A percentile compares a stretch with the other conserved stretches of the same genome.
Conservation (phyloP, 2,797 vertebrate species). For the Hafferia zeledoni region DNA sequence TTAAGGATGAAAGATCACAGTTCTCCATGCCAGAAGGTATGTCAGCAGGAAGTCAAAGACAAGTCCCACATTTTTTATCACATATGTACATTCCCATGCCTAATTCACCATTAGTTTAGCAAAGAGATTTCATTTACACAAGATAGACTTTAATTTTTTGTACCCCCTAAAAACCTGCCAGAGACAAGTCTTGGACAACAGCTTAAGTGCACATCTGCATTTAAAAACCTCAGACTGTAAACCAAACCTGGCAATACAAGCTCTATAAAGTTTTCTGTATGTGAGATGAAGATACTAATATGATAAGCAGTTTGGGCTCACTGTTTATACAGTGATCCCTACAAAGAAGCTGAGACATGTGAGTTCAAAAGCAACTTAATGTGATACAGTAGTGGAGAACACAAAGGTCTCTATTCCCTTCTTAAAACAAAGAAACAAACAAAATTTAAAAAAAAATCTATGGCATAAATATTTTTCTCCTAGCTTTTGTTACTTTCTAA, state of each 20-base stretch:
- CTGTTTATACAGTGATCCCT: neutral
- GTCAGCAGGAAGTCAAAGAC: neutral
- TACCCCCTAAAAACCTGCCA: neutral
- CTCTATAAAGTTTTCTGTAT: neutral
- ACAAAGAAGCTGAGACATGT: neutral
- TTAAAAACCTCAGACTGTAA: neutral
- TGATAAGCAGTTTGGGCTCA: neutral
- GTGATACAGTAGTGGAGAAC: neutral
- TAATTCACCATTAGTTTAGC: neutral
- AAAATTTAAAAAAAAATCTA: neutral
- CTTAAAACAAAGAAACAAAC: neutral
- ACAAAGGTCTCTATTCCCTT: neutral
- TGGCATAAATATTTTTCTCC: neutral
- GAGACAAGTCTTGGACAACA: neutral
- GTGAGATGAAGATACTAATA: neutral
- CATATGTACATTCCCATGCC: neutral
- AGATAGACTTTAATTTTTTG: rapidly evolving
- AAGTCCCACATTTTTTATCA: neutral
- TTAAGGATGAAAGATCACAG: neutral
- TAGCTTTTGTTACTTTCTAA: neutral
- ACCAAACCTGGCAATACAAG: neutral
- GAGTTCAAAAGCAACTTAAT: neutral
- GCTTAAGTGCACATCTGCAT: neutral
- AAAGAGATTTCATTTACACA: neutral
- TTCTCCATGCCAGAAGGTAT: neutral